Base-by-base conservation (phyloP, 2,797 vertebrate species). In the Rachycentron canadum region DNA sequence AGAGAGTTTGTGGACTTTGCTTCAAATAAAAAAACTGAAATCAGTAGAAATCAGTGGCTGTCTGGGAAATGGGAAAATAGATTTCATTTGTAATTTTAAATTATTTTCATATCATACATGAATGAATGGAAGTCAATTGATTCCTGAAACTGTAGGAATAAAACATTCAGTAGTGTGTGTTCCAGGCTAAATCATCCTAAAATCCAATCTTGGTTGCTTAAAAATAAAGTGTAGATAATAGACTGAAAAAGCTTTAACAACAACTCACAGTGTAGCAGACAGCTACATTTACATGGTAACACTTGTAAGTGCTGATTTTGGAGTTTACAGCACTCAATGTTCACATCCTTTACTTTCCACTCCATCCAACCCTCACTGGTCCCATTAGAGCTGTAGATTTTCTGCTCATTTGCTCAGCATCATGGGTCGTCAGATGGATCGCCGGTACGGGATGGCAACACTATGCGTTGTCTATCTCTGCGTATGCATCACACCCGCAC, bases 381-480 rank as follows among this genome's bases (percentile, higher is more conserved):
- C 63, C 58, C 70, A 45, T 58, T 53, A 79, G 26, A 88, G 72
- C 64, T 82, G 76, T 16, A 61, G 53, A 71, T 76, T 80, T 89
- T 81, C 79, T 69, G 84, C 86, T 89, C 76, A 40, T 88, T 86
- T 78, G 75, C 47, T n/a, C 30, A 83, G 63, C 75, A 75, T 83
- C 66, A 55, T 26, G 72, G 69, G 66, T 76, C 76, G 81, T 69
- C 83, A 70, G 61, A 61, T 38, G 19, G 56, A 79, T 13, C 43
- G 26, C 17, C 14, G 13, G n/a, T 28, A 49, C 40, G 21, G 30
- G 57, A 59, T 10, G 19, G 47, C 2, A 61, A 58, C 70, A 25
- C 66, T 76, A 40, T 43, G 10, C 17, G 17, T 52, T 21, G 73
- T 69, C 58, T 56, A 1, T 73, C 60, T 41, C 38, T 53, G 30